Evolutionary conservation across 2,888 invertebrate species (phyloP), one percentile per base, ranked within the genome.

Genomic region (Nemoura dubitans): DNA sequence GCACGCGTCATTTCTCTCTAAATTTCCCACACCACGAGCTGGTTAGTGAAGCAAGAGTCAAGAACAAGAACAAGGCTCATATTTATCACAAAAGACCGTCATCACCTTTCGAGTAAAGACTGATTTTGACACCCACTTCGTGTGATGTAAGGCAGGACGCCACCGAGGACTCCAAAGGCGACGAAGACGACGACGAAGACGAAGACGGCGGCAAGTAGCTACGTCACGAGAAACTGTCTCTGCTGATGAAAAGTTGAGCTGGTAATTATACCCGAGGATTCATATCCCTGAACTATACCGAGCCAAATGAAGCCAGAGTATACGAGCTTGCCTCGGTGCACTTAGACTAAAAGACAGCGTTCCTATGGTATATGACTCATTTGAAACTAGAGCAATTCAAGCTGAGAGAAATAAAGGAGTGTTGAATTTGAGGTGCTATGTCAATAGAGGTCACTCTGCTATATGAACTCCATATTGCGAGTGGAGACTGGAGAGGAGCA

Each of bases 331-430:
- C 16, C 10, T 6, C 3, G 6, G 59, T 59, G 59, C 59, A 59
- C 59, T 59, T 59, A 59, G 59, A 3, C 10, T 3, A 10, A 10
- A 21, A 59, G 21, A 14, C 59, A 21, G 14, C 59, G 59, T 21
- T 59, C 59, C 36, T 59, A 3, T 36, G 36, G 36, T 10, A 14
- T 59, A 59, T 59, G 59, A 59, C 59, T 59, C 59, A 59, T 59
- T 59, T 59, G 59, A 59, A 59, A 59, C 59, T 59, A 21, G 59
- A 59, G 59, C 59, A 59, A 59, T 59, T 59, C 59, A 7, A 59
- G 59, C 59, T 59, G 59, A 59, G 59, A 59, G 59, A 59, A 59
- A 59, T 59, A 59, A 59, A 59, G 59, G 59, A 59, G 59, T 59
- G 59, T 59, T 59, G 59, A 59, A 59, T 59, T 59, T 59, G 59